These are phyloP conservation scores for Eupithecia abbreviata DNA, from an alignment of 2,888 invertebrate genomes.

Conservation along the genomic window DNA sequence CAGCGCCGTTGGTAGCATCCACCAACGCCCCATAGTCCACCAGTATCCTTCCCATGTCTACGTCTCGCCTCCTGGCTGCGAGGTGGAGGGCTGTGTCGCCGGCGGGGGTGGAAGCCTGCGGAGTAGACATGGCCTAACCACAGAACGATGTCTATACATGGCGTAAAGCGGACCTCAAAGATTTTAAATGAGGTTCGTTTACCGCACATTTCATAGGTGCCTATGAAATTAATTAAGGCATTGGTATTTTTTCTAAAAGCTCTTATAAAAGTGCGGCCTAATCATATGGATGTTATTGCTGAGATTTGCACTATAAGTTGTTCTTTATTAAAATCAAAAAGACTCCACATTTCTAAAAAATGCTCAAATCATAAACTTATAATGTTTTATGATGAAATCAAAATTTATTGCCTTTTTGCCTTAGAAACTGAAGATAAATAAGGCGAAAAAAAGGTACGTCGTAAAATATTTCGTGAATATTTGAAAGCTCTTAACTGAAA, in stretches of 20 bases:
- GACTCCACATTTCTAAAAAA: neutral
- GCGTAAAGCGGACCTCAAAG: slow-evolving; percentile 2
- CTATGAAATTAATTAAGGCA: neutral
- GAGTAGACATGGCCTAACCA: slow-evolving; percentile 37
- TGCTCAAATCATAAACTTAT: neutral
- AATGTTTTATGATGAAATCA: neutral
- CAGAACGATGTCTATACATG: slow-evolving; percentile 15
- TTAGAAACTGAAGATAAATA: slow-evolving; percentile 34
- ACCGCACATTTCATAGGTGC: neutral
- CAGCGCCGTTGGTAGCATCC: slow-evolving; percentile 96
- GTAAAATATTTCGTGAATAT: slow-evolving; percentile 32
- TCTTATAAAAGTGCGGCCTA: neutral
- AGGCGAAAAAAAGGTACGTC: slow-evolving; percentile 34
- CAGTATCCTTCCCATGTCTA: slow-evolving; percentile 95
- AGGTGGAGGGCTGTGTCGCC: slow-evolving; percentile 98
- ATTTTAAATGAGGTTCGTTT: neutral
- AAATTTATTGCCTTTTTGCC: slow-evolving; percentile 31
- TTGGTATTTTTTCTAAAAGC: neutral
- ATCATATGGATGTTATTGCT: neutral
- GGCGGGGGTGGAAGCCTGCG: slow-evolving; percentile 89
- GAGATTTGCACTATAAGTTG: neutral
- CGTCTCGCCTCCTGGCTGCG: slow-evolving; percentile 95
- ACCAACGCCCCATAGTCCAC: slow-evolving; percentile 96
- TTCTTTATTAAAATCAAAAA: neutral
- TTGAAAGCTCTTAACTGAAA: slow-evolving; percentile 17